Evolutionary conservation across 2,113 vertebrate species (phyloP), one percentile per base, ranked within the genome.

Genomic region (Nematolebias whitei): DNA sequence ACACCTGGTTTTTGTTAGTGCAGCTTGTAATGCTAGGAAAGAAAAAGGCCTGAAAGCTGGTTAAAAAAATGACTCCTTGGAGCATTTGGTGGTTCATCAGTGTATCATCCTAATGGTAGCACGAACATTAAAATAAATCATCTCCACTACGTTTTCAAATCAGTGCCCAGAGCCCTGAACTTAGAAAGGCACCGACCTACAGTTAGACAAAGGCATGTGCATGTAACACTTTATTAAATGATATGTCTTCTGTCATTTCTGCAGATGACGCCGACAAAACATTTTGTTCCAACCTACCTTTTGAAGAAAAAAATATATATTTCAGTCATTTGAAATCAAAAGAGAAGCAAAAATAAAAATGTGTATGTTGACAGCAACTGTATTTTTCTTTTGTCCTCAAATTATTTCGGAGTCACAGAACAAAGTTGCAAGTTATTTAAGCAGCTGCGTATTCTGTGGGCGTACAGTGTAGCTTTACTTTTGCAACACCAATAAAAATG

Each of bases 1-100:
- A 78, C 91, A 88, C 85, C 90, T 92, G 91, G 73, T 86, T 90
- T 82, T 41, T 80, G 70, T 90, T 91, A 90, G 53, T 45, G 41
- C 68, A 32, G 85, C 87, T 78, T 85, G 74, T 88, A 78, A 86
- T 62, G 77, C 71, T 85, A 56, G 68, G 66, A 71, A 80, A 84
- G 74, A 75, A 82, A 89, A 77, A 68, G 54, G 43, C 35, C 80
- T 85, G 55, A 80, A 86, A 80, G 82, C 86, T 89, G 86, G 3
- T 88, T 78, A 53, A 71, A 87, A 50, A 78, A 61, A 87, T 85
- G 77, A 80, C 70, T 76, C 79, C 72, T 22, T 18, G 41, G 63
- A 58, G 75, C 52, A 74, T 76, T 73, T 76, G 63, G 52, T 76
- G 58, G 78, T 85, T 74, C 29, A 62, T 88, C 76, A 74, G 19